Evolutionary conservation across 1,140 invertebrate genomes (phyloP).

Genomic region (Octopus sinensis): DNA sequence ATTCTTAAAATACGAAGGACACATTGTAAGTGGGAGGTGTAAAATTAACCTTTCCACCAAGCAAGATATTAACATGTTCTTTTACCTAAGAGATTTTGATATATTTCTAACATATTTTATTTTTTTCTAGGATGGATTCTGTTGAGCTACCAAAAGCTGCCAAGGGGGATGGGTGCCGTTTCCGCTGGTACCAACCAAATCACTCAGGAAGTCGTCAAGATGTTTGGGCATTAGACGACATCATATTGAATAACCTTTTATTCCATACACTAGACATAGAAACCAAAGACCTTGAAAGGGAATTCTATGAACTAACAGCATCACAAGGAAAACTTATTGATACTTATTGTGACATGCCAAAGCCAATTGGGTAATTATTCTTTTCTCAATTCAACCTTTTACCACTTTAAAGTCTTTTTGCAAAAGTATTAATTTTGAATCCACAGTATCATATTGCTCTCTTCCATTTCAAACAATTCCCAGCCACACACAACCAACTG

Average conservation of each 20-base stretch:
- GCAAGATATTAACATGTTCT: not conserved
- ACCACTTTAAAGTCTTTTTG: no score
- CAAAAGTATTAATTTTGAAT: no score
- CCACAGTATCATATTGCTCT: no score
- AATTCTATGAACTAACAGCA: conserved; percentile 33
- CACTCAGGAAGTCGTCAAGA: conserved; percentile 56
- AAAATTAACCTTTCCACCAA: not conserved
- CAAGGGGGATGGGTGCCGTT: conserved; percentile 46
- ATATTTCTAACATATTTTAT: conserved; percentile 2
- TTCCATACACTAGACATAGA: conserved; percentile 54
- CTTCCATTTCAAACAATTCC: no score
- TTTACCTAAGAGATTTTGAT: not conserved
- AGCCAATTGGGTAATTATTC: conserved; percentile 40
- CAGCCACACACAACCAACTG: no score
- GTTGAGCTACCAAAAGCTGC: conserved; percentile 46
- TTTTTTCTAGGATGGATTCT: conserved; percentile 47
- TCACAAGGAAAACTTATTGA: conserved; percentile 49
- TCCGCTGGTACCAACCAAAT: conserved; percentile 57
- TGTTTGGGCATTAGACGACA: conserved; percentile 60
- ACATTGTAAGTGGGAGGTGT: no score
- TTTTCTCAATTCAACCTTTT: no score
- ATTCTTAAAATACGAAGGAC: no score
- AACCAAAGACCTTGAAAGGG: conserved; percentile 47
- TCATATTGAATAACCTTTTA: conserved; percentile 48
- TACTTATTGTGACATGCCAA: conserved; percentile 47